phyloP scores from a whole-genome alignment of 2,797 vertebrate genomes.

The Centroberyx gerrardi region DNA sequence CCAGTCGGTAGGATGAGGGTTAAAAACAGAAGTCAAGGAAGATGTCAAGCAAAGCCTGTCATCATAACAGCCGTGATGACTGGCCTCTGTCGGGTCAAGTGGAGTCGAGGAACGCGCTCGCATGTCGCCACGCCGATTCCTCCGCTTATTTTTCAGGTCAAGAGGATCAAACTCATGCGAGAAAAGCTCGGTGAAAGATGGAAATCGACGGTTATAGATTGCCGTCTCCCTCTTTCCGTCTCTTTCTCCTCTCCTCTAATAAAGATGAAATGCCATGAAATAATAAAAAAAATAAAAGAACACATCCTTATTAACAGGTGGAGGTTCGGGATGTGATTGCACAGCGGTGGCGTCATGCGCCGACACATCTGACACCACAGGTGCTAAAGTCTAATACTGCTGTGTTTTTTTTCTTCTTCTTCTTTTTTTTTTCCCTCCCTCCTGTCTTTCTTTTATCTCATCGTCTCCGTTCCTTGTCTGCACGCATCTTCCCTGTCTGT shows the following conservation, averaged over 20 bases:
- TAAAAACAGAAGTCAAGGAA: constrained; percentile 11
- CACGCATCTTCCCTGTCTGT: constrained; percentile 67
- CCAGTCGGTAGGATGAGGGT: no score
- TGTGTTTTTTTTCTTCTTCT: not conserved
- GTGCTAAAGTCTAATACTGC: constrained; percentile 58
- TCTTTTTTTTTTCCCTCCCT: constrained; percentile 14
- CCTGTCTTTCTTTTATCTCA: constrained; percentile 69
- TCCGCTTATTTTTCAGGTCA: not conserved
- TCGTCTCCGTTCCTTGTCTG: constrained; percentile 63
- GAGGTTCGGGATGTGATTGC: constrained; percentile 62
- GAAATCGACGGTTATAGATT: not conserved
- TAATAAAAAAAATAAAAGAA: constrained; percentile 3
- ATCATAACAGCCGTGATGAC: not conserved
- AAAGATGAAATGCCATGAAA: constrained; percentile 26
- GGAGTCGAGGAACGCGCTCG: no score
- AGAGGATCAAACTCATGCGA: not conserved
- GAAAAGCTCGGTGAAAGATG: not conserved
- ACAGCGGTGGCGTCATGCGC: constrained; percentile 76
- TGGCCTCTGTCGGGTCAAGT: no score
- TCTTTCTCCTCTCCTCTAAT: not conserved
- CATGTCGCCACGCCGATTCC: not conserved
- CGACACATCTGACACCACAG: constrained; percentile 70
- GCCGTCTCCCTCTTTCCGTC: not conserved
- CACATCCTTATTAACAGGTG: constrained; percentile 37
- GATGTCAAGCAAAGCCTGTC: constrained; percentile 4